Evolutionary conservation across 2,113 vertebrate species (phyloP), one percentile per base, ranked within the genome.

Genomic region (Sylvietta virens): DNA sequence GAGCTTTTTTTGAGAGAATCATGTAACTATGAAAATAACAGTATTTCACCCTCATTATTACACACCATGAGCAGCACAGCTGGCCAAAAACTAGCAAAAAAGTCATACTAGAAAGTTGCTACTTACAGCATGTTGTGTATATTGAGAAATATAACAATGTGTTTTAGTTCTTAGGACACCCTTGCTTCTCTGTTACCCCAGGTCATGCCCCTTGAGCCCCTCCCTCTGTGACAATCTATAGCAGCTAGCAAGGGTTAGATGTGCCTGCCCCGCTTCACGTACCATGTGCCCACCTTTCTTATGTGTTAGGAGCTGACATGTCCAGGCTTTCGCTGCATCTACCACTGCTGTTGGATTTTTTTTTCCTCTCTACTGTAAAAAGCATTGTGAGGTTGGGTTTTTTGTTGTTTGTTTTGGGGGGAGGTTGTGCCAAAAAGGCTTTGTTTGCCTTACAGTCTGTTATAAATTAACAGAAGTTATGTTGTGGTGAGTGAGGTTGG

Each of bases 381-480:
- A 78, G 45, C 66, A 69, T 58, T 45, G 30, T n/a, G 54, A 37
- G 18, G 5, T 76, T 76, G 31, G 5, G 9, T 7, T 35, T 28
- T 65, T 47, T 47, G 31, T 47, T 45, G 31, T 45, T 47, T 35
- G 20, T 21, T n/a, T 27, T 44, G 39, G 14, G 6, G 31, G 65
- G 14, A 4, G 0, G 1, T 23, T 33, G 80, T 81, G 76, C 61
- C 74, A 39, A 86, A 94, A 97, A 94, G 51, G 58, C 79, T 81
- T 89, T 93, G 56, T 93, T 83, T 97, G 71, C 81, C 44, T 92
- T 85, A 78, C 77, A 69, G 62, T 95, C 92, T 97, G 96, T 97
- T 97, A 97, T 37, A 96, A 76, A 97, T 98, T 97, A 98, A 98
- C 92, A 94, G 80, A 81, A 94, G 81, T 83, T 94, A 97, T 94